Evolutionary conservation across 2,888 invertebrate genomes (phyloP).

Genomic region (Actias luna): DNA sequence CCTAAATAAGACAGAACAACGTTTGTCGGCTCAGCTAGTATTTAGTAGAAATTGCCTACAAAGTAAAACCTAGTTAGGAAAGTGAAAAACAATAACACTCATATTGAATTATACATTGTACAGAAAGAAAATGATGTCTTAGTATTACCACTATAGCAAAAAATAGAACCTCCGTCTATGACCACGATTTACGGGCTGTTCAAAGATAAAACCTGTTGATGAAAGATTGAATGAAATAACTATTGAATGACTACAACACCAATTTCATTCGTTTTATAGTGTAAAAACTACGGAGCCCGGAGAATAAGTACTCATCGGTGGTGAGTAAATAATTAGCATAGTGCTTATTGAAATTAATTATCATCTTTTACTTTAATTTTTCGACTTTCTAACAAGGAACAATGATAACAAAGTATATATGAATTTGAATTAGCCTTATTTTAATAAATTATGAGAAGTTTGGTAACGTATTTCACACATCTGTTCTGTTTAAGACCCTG

Average conservation of each 20-base stretch:
- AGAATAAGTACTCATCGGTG: slow-evolving; percentile 7
- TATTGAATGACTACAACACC: slow-evolving; percentile 9
- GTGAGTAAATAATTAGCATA: background rate
- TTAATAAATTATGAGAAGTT: background rate
- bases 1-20: too few species aligned
- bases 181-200: background rate
- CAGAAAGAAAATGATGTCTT: background rate
- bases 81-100: background rate
- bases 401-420: background rate
- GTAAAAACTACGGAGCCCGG: background rate
- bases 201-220: slow-evolving; percentile 22
- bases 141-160: background rate
- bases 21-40: too few species aligned
- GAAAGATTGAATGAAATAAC: slow-evolving; percentile 11
- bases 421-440: background rate
- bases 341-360: background rate
- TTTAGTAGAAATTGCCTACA: too few species aligned
- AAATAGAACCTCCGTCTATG: background rate
- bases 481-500: slow-evolving; percentile 48
- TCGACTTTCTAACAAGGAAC: background rate
- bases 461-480: slow-evolving; percentile 23
- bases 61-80: too few species aligned
- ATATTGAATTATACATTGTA: background rate
- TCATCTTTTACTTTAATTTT: background rate
- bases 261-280: background rate